Evolutionary conservation across 2,888 invertebrate genomes (phyloP), one percentile per base, ranked within the genome.

Genomic region (Clistopyga incitator): DNA sequence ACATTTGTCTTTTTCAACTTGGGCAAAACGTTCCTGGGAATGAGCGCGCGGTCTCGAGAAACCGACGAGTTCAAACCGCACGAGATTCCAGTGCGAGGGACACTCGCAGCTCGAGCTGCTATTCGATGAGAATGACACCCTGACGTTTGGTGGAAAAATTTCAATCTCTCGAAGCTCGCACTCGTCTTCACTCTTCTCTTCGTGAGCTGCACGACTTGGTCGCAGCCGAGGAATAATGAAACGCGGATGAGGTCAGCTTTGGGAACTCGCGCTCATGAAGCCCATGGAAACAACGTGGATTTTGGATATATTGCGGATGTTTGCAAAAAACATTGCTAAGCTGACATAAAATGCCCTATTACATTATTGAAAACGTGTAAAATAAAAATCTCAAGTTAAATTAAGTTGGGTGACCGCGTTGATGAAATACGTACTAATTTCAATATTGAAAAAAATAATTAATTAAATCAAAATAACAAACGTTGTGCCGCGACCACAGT

Each of bases 1-100:
- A 86, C 85, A 84, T 86, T 81, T 84, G 77, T 80, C 84, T 82
- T 85, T 84, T 86, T 88, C 83, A 81, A 64, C 81, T 84, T 84
- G 20, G 61, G 59, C 71, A 77, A 79, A 79, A 83, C 80, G 80
- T 74, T 83, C 72, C 59, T 72, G 81, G 78, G 72, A 81, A 84
- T 74, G 78, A 72, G 72, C 4, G 52, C 34, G 38, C 74, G 67
- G 38, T n/a, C 61, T 29, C 54, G 38, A 8, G 23, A 6, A 25
- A 23, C 13, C 11, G 29, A 34, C 20, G 47, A 29, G 74, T 45
- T 45, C 52, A 59, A 64, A n/a, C 10, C 29, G 64, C 52, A 59
- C 64, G 65, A 75, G 52, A 76, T 76, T 76, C 59, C 78, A n/a
- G 45, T 72, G 72, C 59, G 50, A 50, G 52, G 38, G 68, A 74